phyloP scores from a whole-genome alignment of 1,140 invertebrate species.

The Nebria ingens region DNA sequence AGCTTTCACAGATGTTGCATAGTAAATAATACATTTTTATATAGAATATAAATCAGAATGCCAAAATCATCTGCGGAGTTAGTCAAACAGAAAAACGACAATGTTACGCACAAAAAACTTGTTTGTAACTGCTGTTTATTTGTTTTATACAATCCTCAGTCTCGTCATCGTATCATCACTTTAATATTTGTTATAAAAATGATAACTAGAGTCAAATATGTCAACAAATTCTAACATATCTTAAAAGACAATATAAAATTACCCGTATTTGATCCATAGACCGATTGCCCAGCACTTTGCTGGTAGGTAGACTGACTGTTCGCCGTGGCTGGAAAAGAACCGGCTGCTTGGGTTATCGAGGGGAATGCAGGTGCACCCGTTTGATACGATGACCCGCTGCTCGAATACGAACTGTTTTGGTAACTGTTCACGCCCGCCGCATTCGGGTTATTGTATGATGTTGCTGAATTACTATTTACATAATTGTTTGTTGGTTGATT shows the following conservation, averaged over 20 bases:
- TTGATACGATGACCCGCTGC: slow-evolving; percentile 23
- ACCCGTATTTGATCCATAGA: slow-evolving; percentile 31
- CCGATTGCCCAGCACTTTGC: slow-evolving; percentile 30
- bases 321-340: slow-evolving; percentile 19
- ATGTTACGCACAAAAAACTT: slow-evolving; percentile 18
- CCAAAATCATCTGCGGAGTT: slow-evolving; percentile 15
- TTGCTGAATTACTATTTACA: slow-evolving; percentile 23
- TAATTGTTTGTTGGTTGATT: slow-evolving; percentile 27
- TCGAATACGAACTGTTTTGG: slow-evolving; percentile 26
- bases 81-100: not conserved
- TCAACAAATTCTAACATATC: not conserved
- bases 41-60: slow-evolving; percentile 17
- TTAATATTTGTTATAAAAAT: slow-evolving; percentile 1
- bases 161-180: slow-evolving; percentile 22
- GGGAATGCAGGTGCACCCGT: slow-evolving; percentile 22
- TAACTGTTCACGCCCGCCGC: slow-evolving; percentile 19
- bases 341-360: slow-evolving; percentile 27
- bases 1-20: not conserved
- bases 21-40: too few species aligned
- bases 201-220: too few species aligned
- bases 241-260: slow-evolving; percentile 10
- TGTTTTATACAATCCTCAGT: slow-evolving; percentile 14
- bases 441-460: slow-evolving; percentile 21
- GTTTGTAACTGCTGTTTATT: not conserved
- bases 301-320: slow-evolving; percentile 24